Evolutionary conservation across 2,797 vertebrate genomes (phyloP).

Genomic region (Staurois parvus): DNA sequence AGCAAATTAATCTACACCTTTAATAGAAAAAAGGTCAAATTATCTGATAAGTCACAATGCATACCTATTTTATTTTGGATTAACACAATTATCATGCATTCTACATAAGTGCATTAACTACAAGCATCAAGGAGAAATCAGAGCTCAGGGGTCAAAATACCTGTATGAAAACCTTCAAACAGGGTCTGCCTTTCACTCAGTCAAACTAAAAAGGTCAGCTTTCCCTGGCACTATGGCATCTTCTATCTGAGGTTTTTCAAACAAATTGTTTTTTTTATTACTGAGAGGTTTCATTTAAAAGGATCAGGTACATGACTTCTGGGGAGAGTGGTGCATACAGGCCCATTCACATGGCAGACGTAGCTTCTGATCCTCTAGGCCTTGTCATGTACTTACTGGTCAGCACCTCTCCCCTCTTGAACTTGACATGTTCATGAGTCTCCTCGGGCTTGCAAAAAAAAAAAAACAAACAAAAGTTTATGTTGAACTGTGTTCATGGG

Average conservation of each 20-base stretch:
- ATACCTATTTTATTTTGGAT: too few relatives aligned
- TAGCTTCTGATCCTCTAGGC: neutral
- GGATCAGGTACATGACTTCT: neutral
- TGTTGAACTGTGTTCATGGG: neutral
- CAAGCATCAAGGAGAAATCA: neutral
- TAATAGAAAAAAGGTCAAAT: neutral
- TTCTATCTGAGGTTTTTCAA: neutral
- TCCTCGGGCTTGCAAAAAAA: conserved; percentile 10
- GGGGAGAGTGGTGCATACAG: neutral
- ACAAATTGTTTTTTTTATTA: neutral
- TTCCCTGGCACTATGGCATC: neutral
- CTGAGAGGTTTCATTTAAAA: neutral
- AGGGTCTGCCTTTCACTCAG: neutral
- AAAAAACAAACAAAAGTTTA: neutral
- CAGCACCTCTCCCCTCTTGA: neutral
- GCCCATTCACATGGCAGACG: neutral
- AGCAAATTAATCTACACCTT: too few relatives aligned
- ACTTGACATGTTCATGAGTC: neutral
- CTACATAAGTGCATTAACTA: neutral
- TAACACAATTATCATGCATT: neutral
- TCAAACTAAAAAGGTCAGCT: neutral
- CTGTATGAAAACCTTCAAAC: neutral
- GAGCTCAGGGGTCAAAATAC: neutral
- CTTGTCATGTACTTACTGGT: neutral
- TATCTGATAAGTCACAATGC: neutral